Evolutionary conservation across 1,140 invertebrate genomes (phyloP).

Genomic region (Brevipalpus yothersi): DNA sequence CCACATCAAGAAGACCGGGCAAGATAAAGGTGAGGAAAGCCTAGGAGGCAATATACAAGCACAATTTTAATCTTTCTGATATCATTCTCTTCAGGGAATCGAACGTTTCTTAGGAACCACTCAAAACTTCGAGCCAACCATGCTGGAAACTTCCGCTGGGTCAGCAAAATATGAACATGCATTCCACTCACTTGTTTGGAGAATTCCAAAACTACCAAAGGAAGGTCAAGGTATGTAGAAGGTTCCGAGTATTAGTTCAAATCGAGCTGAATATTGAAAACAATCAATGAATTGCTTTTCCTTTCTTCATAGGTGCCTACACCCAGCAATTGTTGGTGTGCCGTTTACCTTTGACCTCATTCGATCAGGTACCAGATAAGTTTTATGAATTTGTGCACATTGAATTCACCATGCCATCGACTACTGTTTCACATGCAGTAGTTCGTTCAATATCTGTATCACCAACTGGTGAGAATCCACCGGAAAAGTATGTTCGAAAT

Average conservation of each 20-base stretch:
- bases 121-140: slow-evolving; percentile 43
- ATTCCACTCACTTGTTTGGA: slow-evolving; percentile 88
- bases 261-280: no score
- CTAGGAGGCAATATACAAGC: neutral
- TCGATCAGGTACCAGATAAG: slow-evolving; percentile 84
- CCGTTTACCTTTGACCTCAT: slow-evolving; percentile 74
- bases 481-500: slow-evolving; percentile 94
- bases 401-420: slow-evolving; percentile 96
- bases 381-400: slow-evolving; percentile 65
- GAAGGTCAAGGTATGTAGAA: slow-evolving; percentile 62
- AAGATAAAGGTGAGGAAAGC: slow-evolving; percentile 27
- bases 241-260: neutral
- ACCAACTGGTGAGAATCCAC: slow-evolving; percentile 67
- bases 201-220: slow-evolving; percentile 81
- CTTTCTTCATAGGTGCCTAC: slow-evolving; percentile 51
- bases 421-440: slow-evolving; percentile 86
- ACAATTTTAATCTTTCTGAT: no score
- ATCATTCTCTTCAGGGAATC: slow-evolving; percentile 38
- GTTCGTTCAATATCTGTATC: slow-evolving; percentile 58
- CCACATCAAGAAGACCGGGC: slow-evolving; percentile 52
- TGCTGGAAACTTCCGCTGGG: slow-evolving; percentile 92
- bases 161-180: slow-evolving; percentile 98
- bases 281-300: neutral
- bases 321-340: slow-evolving; percentile 83
- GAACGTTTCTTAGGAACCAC: slow-evolving; percentile 77